Conservation (phyloP, 1,140 invertebrate genomes). For the Vanessa tameamea region DNA sequence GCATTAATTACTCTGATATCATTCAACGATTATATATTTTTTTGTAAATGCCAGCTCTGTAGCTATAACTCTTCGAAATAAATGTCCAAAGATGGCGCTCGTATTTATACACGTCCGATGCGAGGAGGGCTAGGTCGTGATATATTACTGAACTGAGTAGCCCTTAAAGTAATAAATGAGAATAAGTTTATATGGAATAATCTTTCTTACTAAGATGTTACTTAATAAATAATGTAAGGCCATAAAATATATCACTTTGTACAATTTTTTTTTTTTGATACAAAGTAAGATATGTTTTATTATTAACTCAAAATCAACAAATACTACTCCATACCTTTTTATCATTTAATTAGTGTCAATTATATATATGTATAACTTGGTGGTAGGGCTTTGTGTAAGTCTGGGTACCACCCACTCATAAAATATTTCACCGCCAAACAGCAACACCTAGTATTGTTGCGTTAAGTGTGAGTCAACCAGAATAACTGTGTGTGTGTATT, state of each 20-base stretch:
- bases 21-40: neutral
- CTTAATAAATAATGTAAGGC: neutral
- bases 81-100: conserved; percentile 8
- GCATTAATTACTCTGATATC: neutral
- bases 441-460: no score
- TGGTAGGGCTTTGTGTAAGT: no score
- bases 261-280: no score
- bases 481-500: no score
- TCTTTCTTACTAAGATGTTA: conserved; percentile 1
- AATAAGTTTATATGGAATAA: conserved; percentile 18
- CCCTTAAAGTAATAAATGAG: conserved; percentile 23
- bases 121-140: conserved; percentile 1
- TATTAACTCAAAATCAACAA: no score
- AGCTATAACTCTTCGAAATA: neutral
- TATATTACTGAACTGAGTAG: conserved; percentile 11
- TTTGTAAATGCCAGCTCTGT: neutral
- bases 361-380: no score
- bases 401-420: no score
- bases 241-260: neutral
- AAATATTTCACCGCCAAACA: no score
- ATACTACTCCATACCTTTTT: no score
- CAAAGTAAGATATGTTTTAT: no score
- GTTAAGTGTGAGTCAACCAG: no score
- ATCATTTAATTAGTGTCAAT: no score
- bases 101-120: conserved; percentile 5